These are phyloP conservation scores for Willisornis vidua DNA, from an alignment of 2,113 vertebrate genomes.

Conservation along the genomic window DNA sequence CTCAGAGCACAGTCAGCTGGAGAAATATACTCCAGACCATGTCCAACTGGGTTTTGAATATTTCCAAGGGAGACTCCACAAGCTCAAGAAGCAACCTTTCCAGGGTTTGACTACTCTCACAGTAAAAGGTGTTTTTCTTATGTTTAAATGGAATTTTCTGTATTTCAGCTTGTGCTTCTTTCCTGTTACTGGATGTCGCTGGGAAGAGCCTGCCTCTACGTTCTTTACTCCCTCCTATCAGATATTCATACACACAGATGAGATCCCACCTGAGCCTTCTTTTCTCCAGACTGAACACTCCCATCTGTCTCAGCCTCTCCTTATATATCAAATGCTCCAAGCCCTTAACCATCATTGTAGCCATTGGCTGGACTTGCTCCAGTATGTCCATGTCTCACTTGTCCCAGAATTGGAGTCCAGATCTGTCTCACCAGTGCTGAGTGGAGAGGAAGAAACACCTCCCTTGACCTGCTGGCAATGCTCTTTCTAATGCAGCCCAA, in stretches of 20 bases:
- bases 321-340: neutral
- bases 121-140: neutral
- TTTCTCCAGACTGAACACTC: neutral
- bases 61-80: neutral
- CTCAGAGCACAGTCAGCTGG: neutral
- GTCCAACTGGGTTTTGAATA: neutral
- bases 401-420: neutral
- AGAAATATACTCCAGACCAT: neutral
- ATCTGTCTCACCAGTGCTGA: neutral
- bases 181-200: neutral
- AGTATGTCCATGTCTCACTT: neutral
- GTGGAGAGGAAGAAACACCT: neutral
- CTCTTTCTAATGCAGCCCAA: neutral
- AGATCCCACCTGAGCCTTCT: neutral
- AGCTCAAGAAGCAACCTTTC: neutral
- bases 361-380: neutral
- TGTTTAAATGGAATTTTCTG: neutral
- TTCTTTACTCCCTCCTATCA: neutral
- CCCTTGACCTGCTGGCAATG: rapidly evolving
- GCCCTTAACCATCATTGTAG: neutral
- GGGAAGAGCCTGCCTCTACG: neutral
- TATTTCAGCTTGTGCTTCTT: neutral
- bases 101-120: neutral
- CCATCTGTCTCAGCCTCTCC: neutral
- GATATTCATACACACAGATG: neutral